These are phyloP conservation scores for Drosophila albomicans DNA, from an alignment of 1,140 invertebrate species.

Conservation along the genomic window DNA sequence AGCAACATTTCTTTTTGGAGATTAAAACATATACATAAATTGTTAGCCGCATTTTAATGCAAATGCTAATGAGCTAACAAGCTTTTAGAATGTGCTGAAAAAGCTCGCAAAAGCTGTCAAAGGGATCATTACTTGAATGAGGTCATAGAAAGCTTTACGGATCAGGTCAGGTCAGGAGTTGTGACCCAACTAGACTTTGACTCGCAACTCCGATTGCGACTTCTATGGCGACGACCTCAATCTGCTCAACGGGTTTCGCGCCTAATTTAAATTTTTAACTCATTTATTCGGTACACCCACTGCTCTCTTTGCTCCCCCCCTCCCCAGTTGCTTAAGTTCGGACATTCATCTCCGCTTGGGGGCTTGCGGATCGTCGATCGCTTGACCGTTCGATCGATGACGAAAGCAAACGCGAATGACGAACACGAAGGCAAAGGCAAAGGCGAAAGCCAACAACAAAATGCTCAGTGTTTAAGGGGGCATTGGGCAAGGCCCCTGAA, in stretches of 20 bases:
- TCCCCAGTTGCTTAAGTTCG: too few species aligned
- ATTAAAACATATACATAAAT: conserved; percentile 15
- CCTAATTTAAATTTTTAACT: conserved; percentile 55
- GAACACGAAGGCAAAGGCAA: conserved; percentile 7
- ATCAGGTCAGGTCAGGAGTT: conserved; percentile 17
- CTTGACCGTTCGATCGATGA: conserved; percentile 40
- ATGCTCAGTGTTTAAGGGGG: not conserved
- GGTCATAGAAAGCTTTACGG: not conserved
- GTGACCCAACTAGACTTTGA: conserved; percentile 29
- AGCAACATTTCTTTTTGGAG: conserved; percentile 1
- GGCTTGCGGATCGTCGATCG: conserved; percentile 26
- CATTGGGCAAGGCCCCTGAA: conserved; percentile 47
- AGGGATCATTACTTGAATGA: not conserved
- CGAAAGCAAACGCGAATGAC: conserved; percentile 40
- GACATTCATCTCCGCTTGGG: not conserved
- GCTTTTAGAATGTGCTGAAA: conserved; percentile 7
- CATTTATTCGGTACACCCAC: conserved; percentile 37
- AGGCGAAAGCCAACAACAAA: conserved; percentile 48
- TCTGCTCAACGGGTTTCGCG: conserved; percentile 58
- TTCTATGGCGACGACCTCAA: conserved; percentile 43
- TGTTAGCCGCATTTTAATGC: not conserved
- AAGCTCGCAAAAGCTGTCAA: not conserved
- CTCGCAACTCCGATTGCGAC: conserved; percentile 8
- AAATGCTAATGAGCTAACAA: conserved; percentile 7
- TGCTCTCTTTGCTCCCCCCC: not conserved